phyloP scores from a whole-genome alignment of 2,888 invertebrate genomes.

The Nomada fabriciana region DNA sequence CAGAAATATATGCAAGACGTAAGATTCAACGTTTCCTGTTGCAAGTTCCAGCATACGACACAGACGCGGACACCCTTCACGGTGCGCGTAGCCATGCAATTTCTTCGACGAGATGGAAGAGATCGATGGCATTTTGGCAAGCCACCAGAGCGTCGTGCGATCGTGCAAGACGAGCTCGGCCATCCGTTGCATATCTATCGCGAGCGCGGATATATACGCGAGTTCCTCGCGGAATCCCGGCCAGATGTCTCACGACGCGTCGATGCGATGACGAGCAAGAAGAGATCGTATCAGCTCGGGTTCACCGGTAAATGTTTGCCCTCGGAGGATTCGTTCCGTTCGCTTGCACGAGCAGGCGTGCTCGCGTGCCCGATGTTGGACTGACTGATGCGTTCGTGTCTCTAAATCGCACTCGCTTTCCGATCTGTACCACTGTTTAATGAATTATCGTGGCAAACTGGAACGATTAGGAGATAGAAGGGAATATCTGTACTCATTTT shows the following conservation, averaged over 20 bases:
- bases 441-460: background rate
- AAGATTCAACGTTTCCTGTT: background rate
- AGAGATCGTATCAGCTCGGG: slow-evolving; percentile 41
- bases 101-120: slow-evolving; percentile 66
- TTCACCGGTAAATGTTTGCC: slow-evolving; percentile 61
- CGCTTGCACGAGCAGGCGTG: slow-evolving; percentile 1
- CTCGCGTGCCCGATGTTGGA: background rate
- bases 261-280: slow-evolving; percentile 13
- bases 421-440: background rate
- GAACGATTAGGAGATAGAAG: background rate
- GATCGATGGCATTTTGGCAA: slow-evolving; percentile 76
- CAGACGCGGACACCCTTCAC: slow-evolving; percentile 38
- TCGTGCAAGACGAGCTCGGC: slow-evolving; percentile 56
- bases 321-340: slow-evolving; percentile 33
- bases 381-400: background rate
- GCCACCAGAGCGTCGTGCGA: slow-evolving; percentile 66
- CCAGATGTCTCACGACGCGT: slow-evolving; percentile 58
- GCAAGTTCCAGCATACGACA: slow-evolving; percentile 4
- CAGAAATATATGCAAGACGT: background rate
- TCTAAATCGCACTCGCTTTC: background rate
- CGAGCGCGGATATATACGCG: slow-evolving; percentile 5
- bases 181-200: slow-evolving; percentile 43
- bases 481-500: no score
- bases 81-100: slow-evolving; percentile 59
- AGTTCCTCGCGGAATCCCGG: slow-evolving; percentile 50